Evolutionary conservation across 1,140 invertebrate genomes (phyloP).

Genomic region (Sitophilus oryzae): DNA sequence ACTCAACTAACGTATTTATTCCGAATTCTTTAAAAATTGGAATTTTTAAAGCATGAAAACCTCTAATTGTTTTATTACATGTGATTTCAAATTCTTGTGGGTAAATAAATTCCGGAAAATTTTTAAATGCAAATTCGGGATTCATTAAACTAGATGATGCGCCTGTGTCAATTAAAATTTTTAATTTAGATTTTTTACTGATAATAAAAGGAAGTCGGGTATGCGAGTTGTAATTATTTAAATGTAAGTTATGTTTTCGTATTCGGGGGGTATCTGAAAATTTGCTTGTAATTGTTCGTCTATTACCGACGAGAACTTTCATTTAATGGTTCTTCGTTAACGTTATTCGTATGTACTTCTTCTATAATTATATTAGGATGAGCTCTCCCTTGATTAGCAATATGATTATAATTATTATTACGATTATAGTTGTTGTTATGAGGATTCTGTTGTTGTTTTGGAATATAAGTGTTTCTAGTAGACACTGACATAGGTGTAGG

Average conservation of each 20-base stretch:
- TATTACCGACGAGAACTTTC: too few relatives aligned
- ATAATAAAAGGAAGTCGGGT: not conserved
- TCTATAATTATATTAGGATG: not conserved
- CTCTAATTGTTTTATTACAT: slow-evolving; percentile 2
- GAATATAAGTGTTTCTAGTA: not conserved
- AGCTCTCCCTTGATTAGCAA: not conserved
- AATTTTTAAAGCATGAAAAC: not conserved
- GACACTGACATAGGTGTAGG: slow-evolving; percentile 3
- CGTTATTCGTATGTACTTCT: not conserved
- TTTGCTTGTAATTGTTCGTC: not conserved
- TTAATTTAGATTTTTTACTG: not conserved
- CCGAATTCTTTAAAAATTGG: slow-evolving; percentile 6
- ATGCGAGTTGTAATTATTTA: slow-evolving; percentile 4
- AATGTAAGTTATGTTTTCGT: slow-evolving; percentile 3
- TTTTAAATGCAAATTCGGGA: slow-evolving; percentile 5
- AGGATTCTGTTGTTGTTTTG: too few relatives aligned
- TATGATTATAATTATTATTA: not conserved
- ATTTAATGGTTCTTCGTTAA: too few relatives aligned
- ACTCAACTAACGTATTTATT: not conserved
- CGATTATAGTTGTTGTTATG: too few relatives aligned
- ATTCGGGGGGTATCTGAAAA: not conserved
- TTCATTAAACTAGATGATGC: slow-evolving; percentile 9
- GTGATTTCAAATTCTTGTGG: slow-evolving; percentile 3
- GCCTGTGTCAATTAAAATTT: slow-evolving; percentile 5
- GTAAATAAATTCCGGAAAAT: not conserved